Evolutionary conservation across 1,140 invertebrate genomes (phyloP).

Genomic region (Lepidurus couesii): DNA sequence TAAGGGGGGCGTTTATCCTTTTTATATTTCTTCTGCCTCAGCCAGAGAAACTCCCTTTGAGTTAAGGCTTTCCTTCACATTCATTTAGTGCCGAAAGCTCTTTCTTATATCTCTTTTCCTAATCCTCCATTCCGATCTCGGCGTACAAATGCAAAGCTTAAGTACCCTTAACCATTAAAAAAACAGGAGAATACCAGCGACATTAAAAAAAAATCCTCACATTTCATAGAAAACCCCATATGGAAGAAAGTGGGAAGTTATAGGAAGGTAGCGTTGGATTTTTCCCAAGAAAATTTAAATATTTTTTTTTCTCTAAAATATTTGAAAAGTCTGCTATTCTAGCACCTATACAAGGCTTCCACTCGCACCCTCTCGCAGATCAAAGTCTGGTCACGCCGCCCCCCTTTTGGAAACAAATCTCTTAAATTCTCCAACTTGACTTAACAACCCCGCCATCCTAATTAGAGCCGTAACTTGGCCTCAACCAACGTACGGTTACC

Average conservation of each 20-base stretch:
- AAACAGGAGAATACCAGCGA: neutral
- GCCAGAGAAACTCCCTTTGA: neutral
- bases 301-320: neutral
- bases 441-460: constrained; percentile 5
- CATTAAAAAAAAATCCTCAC: neutral
- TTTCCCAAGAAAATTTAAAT: neutral
- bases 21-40: neutral
- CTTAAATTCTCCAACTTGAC: neutral
- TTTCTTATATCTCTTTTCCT: neutral
- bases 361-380: neutral
- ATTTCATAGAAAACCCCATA: neutral
- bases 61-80: constrained; percentile 5
- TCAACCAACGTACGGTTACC: neutral
- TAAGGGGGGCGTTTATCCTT: constrained; percentile 21
- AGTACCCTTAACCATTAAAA: neutral
- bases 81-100: neutral
- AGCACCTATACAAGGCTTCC: neutral
- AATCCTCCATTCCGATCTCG: constrained; percentile 8
- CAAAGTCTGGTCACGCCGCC: neutral
- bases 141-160: neutral
- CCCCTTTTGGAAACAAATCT: constrained; percentile 7
- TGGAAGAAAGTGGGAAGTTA: neutral
- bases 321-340: neutral
- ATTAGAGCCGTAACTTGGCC: constrained; percentile 17
- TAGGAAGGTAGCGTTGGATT: neutral